Evolutionary conservation across 1,140 invertebrate genomes (phyloP).

Genomic region (Calephelis nemesis): DNA sequence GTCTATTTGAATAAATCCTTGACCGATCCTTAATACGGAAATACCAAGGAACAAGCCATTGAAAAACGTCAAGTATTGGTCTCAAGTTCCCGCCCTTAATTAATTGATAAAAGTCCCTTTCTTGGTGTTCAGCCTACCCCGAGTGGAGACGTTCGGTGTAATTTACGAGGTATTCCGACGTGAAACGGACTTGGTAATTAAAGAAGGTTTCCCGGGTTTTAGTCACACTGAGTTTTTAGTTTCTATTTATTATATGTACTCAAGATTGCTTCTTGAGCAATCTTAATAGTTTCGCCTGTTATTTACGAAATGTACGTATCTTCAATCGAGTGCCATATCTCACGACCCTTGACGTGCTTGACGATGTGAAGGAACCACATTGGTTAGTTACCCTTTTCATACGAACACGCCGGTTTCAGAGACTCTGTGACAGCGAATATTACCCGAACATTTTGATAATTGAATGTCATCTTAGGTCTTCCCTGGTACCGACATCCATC

Average conservation of each 20-base stretch:
- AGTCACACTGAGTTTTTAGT: conserved; percentile 1
- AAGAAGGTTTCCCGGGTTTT: conserved; percentile 3
- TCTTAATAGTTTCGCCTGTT: too few species aligned
- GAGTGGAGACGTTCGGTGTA: neutral
- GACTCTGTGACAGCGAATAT: too few species aligned
- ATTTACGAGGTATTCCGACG: conserved; percentile 17
- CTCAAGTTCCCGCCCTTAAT: conserved; percentile 11
- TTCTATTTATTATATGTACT: neutral
- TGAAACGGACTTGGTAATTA: conserved; percentile 15
- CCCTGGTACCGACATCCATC: too few species aligned
- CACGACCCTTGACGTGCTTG: too few species aligned
- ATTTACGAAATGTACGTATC: too few species aligned
- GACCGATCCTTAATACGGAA: conserved; percentile 4
- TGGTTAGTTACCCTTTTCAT: too few species aligned
- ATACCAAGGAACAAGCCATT: conserved; percentile 14
- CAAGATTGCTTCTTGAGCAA: neutral
- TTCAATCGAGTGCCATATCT: too few species aligned
- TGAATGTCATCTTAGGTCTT: too few species aligned
- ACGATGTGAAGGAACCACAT: too few species aligned
- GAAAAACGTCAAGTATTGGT: conserved; percentile 16
- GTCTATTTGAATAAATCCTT: neutral
- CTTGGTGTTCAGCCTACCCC: neutral
- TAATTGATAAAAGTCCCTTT: conserved; percentile 17
- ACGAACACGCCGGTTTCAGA: too few species aligned
- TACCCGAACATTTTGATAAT: too few species aligned